Evolutionary conservation across 2,113 vertebrate species (phyloP), one percentile per base, ranked within the genome.

Genomic region (Stomatorhinus ivindoensis): DNA sequence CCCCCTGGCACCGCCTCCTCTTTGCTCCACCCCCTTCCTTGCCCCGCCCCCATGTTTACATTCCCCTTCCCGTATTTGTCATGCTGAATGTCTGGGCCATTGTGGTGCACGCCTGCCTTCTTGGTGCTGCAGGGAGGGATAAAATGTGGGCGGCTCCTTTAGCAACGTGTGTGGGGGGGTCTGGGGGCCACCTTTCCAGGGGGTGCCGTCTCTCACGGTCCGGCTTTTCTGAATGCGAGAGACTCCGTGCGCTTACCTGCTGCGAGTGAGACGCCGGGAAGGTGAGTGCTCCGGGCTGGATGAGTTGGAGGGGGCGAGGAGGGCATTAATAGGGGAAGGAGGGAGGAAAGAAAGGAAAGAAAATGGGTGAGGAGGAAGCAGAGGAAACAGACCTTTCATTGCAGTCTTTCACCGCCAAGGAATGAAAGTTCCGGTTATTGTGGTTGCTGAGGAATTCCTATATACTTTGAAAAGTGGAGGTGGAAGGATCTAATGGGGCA

Each of bases 31-130:
- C 61, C 61, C 61, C 5, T 19, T 24, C 7, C n/a, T 91, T 92
- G 90, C 95, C 92, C 95, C 95, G 90, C 96, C 96, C 92, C 93
- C 88, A 4, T 97, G 95, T 98, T 98, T 97, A 97, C 96, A 95
- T 96, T 96, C 96, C 94, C 94, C 92, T 93, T 93, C 91, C 94
- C 95, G 94, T 97, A 96, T 95, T 96, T 95, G 96, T 94, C 92
- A 90, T 94, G 93, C 91, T 88, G 92, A 92, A 94, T 94, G 92
- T 91, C 90, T 69, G 3, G 93, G 93, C 91, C 93, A 89, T 80
- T 39, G 47, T 73, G 24, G 47, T n/a, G 93, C 93, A 91, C 91
- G 87, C 94, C 93, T 94, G 92, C 94, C 92, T 95, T 91, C 92
- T 91, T 92, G 88, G 88, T 89, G 58, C 86, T 48, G 47, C 44